These are phyloP conservation scores for Varanus salvator DNA, from an alignment of 2,113 vertebrate genomes.

Conservation along the genomic window DNA sequence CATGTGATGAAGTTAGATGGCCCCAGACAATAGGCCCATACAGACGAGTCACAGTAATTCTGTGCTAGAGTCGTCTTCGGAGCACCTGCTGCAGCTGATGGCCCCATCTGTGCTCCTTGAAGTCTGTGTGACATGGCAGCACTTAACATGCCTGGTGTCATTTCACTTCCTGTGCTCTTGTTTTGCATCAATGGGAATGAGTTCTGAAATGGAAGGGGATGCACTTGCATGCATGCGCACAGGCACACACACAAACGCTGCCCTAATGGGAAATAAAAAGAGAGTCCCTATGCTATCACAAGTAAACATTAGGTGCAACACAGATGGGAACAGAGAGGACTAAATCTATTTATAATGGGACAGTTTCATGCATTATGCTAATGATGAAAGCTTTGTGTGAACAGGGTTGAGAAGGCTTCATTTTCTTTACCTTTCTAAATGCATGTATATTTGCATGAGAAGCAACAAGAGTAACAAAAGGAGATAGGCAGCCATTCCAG, in stretches of 20 bases:
- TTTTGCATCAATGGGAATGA: background rate
- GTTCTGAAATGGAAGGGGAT: constrained; percentile 33
- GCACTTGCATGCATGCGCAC: rapidly evolving
- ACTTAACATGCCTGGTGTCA: constrained; percentile 60
- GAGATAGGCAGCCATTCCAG: background rate
- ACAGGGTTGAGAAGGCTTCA: constrained; percentile 25
- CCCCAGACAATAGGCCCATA: constrained; percentile 61
- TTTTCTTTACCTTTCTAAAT: constrained; percentile 25
- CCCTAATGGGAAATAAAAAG: constrained; percentile 39
- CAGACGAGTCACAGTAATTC: constrained; percentile 63
- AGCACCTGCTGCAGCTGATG: constrained; percentile 72
- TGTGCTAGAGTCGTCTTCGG: constrained; percentile 51
- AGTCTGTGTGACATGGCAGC: constrained; percentile 3
- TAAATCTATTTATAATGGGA: constrained; percentile 45
- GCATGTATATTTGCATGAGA: background rate
- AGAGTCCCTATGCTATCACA: background rate
- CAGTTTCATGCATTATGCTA: background rate
- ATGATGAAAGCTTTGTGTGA: rapidly evolving
- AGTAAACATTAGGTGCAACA: constrained; percentile 19
- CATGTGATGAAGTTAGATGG: constrained; percentile 42
- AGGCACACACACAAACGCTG: rapidly evolving
- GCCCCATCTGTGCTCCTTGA: constrained; percentile 66
- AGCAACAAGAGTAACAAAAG: background rate
- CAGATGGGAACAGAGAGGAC: constrained; percentile 43
- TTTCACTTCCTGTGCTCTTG: constrained; percentile 50